These are phyloP conservation scores for Sphaeramia orbicularis DNA, from an alignment of 2,797 vertebrate genomes.

Conservation along the genomic window DNA sequence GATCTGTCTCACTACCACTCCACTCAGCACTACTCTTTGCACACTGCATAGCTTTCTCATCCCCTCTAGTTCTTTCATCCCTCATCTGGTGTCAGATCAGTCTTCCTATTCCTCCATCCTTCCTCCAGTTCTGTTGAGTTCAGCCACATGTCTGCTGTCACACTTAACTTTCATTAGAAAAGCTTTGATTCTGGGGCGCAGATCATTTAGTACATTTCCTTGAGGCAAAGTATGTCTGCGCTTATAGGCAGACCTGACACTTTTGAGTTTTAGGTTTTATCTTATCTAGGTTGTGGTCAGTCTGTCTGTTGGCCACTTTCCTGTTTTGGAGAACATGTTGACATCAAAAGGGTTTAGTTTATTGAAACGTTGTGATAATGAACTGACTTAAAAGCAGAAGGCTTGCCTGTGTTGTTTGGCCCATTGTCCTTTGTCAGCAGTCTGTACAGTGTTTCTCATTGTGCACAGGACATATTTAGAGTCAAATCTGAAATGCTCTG, in stretches of 20 bases:
- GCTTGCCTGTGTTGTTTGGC: constrained; percentile 54
- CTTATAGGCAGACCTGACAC: constrained; percentile 30
- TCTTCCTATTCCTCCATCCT: constrained; percentile 52
- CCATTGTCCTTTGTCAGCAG: constrained; percentile 66
- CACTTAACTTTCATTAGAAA: constrained; percentile 48
- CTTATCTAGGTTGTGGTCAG: constrained; percentile 73
- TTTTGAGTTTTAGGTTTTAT: constrained; percentile 45
- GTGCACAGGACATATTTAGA: constrained; percentile 58
- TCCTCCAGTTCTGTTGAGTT: constrained; percentile 55
- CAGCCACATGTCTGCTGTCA: constrained; percentile 64
- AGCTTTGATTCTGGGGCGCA: constrained; percentile 32
- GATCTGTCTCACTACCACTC: constrained; percentile 81
- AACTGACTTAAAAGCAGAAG: constrained; percentile 71
- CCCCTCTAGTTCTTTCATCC: constrained; percentile 64
- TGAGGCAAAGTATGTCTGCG: constrained; percentile 6
- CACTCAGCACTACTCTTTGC: constrained; percentile 67
- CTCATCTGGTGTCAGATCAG: constrained; percentile 67
- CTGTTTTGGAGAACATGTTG: constrained; percentile 76
- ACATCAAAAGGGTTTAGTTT: constrained; percentile 70
- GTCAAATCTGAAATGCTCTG: constrained; percentile 28
- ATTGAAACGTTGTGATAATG: constrained; percentile 63
- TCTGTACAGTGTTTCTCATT: constrained; percentile 30
- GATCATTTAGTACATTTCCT: constrained; percentile 39
- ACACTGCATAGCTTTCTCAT: constrained; percentile 64
- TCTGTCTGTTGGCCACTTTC: constrained; percentile 71